phyloP scores from a whole-genome alignment of 1,140 invertebrate genomes.

The Lepidurus apus region DNA sequence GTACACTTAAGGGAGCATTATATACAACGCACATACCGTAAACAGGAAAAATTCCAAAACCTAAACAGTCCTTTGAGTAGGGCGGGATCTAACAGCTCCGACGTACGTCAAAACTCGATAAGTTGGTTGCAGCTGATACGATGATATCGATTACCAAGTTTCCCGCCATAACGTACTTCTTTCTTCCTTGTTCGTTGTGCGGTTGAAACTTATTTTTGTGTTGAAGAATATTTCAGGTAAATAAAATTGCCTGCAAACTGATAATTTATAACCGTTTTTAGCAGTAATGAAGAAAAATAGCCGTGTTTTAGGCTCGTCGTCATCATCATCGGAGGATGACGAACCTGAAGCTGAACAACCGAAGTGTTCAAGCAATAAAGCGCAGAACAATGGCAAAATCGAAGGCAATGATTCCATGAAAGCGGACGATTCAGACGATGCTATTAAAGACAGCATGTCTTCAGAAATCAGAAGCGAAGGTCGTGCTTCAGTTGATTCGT shows the following conservation, averaged over 20 bases:
- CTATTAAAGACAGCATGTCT: no score
- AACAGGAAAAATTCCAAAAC: no score
- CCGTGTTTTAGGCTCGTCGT: neutral
- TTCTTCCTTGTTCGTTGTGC: neutral
- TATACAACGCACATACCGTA: no score
- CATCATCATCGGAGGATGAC: neutral
- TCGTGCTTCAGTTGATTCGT: no score
- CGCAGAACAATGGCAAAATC: neutral
- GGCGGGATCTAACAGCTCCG: no score
- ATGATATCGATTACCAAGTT: neutral
- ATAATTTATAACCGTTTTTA: neutral
- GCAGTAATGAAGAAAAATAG: neutral
- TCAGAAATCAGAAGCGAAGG: no score
- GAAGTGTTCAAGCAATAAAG: neutral
- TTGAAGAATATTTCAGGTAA: neutral
- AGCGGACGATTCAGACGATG: no score
- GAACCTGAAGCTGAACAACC: neutral
- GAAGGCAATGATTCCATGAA: no score
- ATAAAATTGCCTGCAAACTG: neutral
- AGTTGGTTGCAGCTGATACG: neutral
- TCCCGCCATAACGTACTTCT: neutral
- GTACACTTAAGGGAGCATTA: neutral
- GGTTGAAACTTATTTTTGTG: neutral
- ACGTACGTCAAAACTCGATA: no score
- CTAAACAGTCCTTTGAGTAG: no score